These are phyloP conservation scores for Porites australiensis DNA, from an alignment of 64 coral and sea anemone species.

Conservation along the genomic window DNA sequence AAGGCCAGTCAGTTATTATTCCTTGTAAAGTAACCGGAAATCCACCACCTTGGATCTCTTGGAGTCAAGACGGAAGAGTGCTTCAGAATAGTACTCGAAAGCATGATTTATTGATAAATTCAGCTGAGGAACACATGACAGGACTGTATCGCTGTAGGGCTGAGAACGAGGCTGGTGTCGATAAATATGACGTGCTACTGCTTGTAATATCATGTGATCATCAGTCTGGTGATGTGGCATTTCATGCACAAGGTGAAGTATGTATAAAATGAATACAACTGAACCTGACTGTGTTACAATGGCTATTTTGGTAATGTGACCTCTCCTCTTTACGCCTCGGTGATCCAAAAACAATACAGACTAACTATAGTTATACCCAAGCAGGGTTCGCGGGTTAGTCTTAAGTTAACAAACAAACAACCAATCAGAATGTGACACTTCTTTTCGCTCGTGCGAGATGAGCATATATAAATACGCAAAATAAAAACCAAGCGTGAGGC, in stretches of 20 bases:
- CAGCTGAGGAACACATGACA: conserved; percentile 1
- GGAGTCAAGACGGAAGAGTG: not conserved
- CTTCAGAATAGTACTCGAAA: conserved; percentile 6
- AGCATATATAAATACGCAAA: no score
- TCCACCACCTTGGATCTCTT: conserved; percentile 10
- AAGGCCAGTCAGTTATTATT: conserved; percentile 4
- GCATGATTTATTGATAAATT: not conserved
- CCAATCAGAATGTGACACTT: no score
- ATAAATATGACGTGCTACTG: conserved; percentile 30
- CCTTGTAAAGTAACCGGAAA: conserved; percentile 34
- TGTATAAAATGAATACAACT: not conserved
- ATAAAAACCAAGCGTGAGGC: no score
- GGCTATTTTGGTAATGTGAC: no score
- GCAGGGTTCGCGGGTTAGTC: no score
- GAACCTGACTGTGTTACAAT: no score
- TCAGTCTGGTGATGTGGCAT: not conserved
- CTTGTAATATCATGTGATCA: conserved; percentile 22
- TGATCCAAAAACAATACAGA: no score
- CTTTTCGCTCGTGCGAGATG: no score
- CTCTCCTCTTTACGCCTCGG: no score
- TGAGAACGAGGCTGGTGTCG: conserved; percentile 9
- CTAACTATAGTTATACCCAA: no score
- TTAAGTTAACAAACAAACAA: no score
- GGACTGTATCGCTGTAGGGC: conserved; percentile 26
- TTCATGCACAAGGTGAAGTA: not conserved